Base-by-base conservation (phyloP, 2,797 vertebrate genomes). In the Lacerta viridis region DNA sequence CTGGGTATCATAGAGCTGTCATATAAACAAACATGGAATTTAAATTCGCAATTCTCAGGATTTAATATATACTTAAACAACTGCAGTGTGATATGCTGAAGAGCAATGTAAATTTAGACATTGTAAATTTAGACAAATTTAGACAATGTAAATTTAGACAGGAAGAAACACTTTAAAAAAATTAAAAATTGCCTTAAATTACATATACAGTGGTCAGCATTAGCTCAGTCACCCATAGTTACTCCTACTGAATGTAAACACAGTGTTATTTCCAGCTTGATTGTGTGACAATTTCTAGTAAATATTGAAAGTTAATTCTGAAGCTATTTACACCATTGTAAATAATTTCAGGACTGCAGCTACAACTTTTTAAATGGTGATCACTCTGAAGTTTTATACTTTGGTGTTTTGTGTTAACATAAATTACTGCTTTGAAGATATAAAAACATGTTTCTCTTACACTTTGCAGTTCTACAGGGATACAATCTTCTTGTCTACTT, bases 401-500 rank as follows among this genome's bases (percentile, higher is more conserved):
- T 97, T 96, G 96, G 95, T 96, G 94, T 92, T 95, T 91, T 77
- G 87, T 89, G 85, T 1, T 55, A 92, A 95, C 94, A 92, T 80
- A 89, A 92, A 93, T 94, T 87, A 92, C 93, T 76, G 59, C 2
- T 76, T 69, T 93, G 64, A 93, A 81, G 55, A 92, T 93, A 95
- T 91, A 95, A 95, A 64, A 95, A 93, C 89, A 59, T 7, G 2
- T 84, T 90, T 87, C 90, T 90, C 93, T 93, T 94, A 93, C 87
- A 93, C 90, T 88, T 66, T 89, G 94, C 88, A 95, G 88, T 94
- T 94, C 90, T 94, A 92, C 86, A 91, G 0, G 2, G 90, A 83
- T 94, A 95, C 90, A 96, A 95, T 96, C 94, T 89, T 95, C 88
- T 94, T 25, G 94, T 94, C 96, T 96, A 92, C 92, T 95, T 93